Conservation (phyloP, 1,140 invertebrate genomes). For the Andricus grossulariae region DNA sequence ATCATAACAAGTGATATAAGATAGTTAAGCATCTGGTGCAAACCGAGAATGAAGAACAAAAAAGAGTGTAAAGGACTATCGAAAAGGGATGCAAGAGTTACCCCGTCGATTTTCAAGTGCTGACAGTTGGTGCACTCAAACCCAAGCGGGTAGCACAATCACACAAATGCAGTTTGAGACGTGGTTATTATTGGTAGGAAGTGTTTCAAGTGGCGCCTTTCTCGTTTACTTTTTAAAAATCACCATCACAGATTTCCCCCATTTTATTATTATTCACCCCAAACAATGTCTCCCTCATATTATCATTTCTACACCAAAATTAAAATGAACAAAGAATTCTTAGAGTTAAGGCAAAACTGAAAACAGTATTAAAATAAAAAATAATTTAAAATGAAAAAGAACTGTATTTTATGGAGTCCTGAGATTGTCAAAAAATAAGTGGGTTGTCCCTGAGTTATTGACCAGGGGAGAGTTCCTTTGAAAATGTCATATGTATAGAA, state of each 20-base stretch:
- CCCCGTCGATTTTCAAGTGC: constrained; percentile 66
- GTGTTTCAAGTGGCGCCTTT: constrained; percentile 45
- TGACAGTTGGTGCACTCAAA: constrained; percentile 74
- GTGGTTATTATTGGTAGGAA: constrained; percentile 56
- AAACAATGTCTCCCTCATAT: neutral
- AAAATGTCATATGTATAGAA: too few relatives aligned
- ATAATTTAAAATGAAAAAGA: neutral
- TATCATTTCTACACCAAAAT: neutral
- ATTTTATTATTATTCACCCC: neutral
- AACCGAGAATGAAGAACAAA: constrained; percentile 46
- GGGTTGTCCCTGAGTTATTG: too few relatives aligned
- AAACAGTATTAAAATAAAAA: neutral
- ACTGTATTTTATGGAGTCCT: too few relatives aligned
- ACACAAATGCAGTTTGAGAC: constrained; percentile 55
- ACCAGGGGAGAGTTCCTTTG: too few relatives aligned
- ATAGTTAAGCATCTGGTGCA: constrained; percentile 55
- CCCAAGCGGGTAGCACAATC: constrained; percentile 51
- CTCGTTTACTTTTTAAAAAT: constrained; percentile 29
- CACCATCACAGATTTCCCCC: neutral
- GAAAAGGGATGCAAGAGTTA: constrained; percentile 48
- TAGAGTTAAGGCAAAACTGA: neutral
- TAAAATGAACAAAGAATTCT: neutral
- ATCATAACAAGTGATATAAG: constrained; percentile 47
- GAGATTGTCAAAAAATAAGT: too few relatives aligned
- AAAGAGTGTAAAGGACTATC: constrained; percentile 54